Evolutionary conservation across 2,797 vertebrate genomes (phyloP).

Genomic region (Pogoniulus pusillus): DNA sequence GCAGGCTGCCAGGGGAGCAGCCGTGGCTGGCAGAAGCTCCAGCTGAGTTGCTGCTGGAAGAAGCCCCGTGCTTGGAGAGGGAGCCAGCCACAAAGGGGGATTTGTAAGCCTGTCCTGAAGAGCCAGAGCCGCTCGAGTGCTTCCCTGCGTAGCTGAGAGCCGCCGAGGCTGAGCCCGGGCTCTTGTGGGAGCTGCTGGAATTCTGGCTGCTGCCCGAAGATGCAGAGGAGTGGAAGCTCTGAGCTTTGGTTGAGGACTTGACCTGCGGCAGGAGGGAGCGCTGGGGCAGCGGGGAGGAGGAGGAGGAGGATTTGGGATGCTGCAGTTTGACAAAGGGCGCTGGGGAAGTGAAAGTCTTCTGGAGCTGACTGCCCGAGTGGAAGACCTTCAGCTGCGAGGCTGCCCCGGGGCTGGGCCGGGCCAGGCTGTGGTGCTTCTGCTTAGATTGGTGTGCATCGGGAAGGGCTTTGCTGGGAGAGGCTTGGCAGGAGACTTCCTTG

Average conservation of each 20-base stretch:
- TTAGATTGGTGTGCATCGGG: constrained; percentile 84
- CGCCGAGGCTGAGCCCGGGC: constrained; percentile 40
- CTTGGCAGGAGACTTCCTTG: constrained; percentile 81
- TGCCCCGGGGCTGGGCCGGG: constrained; percentile 58
- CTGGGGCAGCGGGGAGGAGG: constrained; percentile 70
- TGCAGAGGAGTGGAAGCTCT: constrained; percentile 71
- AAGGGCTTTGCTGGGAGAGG: constrained; percentile 73
- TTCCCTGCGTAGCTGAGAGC: constrained; percentile 73
- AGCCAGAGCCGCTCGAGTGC: constrained; percentile 52
- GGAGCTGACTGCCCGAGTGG: constrained; percentile 74
- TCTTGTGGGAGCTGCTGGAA: constrained; percentile 72
- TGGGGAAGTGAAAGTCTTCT: constrained; percentile 73
- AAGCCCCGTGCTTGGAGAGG: constrained; percentile 71
- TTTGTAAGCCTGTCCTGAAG: constrained; percentile 75
- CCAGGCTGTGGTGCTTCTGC: constrained; percentile 80
- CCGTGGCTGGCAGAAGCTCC: constrained; percentile 66
- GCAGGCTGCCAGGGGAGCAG: constrained; percentile 61
- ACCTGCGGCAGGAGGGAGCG: constrained; percentile 77
- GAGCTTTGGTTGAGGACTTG: constrained; percentile 78
- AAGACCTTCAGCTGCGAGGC: constrained; percentile 77
- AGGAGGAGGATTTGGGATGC: constrained; percentile 68
- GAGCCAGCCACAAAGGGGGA: constrained; percentile 69
- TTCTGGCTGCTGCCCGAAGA: constrained; percentile 49
- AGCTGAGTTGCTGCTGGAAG: constrained; percentile 66
- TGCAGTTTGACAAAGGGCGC: constrained; percentile 75